These are phyloP conservation scores for Pedicia rivosa DNA, from an alignment of 2,888 invertebrate genomes.

Conservation along the genomic window DNA sequence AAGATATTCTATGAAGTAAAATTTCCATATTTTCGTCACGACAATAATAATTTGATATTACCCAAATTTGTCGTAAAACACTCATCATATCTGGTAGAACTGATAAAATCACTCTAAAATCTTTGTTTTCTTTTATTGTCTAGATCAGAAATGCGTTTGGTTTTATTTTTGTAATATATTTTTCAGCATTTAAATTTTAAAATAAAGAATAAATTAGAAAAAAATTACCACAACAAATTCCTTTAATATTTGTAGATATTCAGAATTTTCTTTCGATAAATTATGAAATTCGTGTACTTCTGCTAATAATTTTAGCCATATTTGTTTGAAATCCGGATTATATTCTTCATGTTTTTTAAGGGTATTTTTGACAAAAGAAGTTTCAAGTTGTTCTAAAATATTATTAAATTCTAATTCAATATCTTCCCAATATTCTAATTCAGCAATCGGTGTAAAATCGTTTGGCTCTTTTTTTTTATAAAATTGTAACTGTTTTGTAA, in stretches of 20 bases:
- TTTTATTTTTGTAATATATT: not conserved
- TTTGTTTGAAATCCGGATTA: conserved; percentile 15
- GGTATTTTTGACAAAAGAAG: conserved; percentile 33
- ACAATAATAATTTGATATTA: conserved; percentile 71
- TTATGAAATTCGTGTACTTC: conserved; percentile 19
- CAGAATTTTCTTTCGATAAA: conserved; percentile 27
- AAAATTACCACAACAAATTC: conserved; percentile 32
- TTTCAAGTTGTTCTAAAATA: conserved; percentile 67
- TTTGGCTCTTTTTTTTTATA: conserved; percentile 33
- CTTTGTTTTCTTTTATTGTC: conserved; percentile 50
- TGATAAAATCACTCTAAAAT: conserved; percentile 54
- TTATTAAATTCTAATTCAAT: conserved; percentile 61
- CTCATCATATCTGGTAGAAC: conserved; percentile 66
- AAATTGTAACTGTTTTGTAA: conserved; percentile 27
- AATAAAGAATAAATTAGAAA: no score
- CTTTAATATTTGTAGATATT: conserved; percentile 27
- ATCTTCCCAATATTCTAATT: conserved; percentile 75
- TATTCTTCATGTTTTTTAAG: conserved; percentile 13
- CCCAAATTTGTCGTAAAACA: conserved; percentile 80
- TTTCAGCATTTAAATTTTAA: no score
- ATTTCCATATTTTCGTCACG: conserved; percentile 75
- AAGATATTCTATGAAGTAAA: conserved; percentile 65
- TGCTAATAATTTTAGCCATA: conserved; percentile 19
- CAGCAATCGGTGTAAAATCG: conserved; percentile 66
- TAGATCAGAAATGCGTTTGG: no score